phyloP scores from a whole-genome alignment of 2,113 vertebrate genomes.

The Otus sunia region DNA sequence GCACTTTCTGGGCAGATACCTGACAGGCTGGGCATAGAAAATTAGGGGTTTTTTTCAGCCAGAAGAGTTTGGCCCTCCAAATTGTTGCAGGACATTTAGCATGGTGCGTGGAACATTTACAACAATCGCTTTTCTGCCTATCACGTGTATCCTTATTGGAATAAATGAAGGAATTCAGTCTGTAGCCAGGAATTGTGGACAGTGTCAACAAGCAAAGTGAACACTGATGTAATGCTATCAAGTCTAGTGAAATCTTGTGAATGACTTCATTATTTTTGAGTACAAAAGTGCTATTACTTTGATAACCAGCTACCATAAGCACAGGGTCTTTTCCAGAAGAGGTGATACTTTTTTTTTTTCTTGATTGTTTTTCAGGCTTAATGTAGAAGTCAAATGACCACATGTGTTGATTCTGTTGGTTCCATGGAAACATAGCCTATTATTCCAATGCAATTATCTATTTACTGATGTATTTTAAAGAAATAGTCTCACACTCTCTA shows the following conservation, averaged over 20 bases:
- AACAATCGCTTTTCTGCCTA: not conserved
- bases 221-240: not conserved
- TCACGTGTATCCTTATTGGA: not conserved
- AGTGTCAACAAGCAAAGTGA: not conserved
- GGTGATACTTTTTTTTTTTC: not conserved
- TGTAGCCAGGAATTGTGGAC: not conserved
- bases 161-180: not conserved
- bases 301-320: not conserved
- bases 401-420: not conserved
- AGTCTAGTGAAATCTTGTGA: not conserved
- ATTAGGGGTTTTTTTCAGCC: not conserved
- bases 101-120: not conserved
- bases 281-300: not conserved
- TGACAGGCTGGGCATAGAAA: not conserved
- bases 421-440: not conserved
- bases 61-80: not conserved
- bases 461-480: constrained; percentile 8
- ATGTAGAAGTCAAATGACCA: not conserved
- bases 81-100: not conserved
- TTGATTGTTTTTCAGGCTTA: not conserved
- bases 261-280: too few species aligned
- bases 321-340: not conserved
- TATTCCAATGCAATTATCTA: constrained; percentile 1
- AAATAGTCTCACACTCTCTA: not conserved
- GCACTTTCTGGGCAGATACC: not conserved